phyloP scores from a whole-genome alignment of 1,140 invertebrate genomes.

The Augochlora pura region DNA sequence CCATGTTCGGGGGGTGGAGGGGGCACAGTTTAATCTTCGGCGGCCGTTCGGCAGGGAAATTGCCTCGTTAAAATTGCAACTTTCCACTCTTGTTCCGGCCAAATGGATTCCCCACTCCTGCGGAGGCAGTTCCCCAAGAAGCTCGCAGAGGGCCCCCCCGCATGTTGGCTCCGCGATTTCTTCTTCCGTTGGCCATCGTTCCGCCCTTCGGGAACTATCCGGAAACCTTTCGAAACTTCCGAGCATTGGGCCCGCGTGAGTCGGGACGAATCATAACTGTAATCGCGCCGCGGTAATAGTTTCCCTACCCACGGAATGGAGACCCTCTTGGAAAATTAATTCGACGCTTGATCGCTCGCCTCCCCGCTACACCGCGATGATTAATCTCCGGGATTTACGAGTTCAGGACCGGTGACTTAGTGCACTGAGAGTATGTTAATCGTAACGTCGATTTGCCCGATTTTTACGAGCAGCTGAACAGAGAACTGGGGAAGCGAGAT shows the following conservation, averaged over 20 bases:
- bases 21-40: neutral
- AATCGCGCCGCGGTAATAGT: neutral
- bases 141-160: neutral
- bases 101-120: neutral
- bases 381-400: neutral
- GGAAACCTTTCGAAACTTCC: neutral
- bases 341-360: neutral
- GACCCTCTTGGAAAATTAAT: neutral
- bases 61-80: conserved; percentile 4
- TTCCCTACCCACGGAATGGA: neutral
- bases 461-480: too few relatives aligned
- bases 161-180: neutral
- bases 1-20: neutral
- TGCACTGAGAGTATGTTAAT: too few relatives aligned
- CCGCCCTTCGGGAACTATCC: too few relatives aligned
- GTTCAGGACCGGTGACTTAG: too few relatives aligned
- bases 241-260: neutral
- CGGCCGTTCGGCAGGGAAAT: neutral
- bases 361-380: neutral
- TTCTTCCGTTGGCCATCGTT: neutral
- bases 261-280: neutral
- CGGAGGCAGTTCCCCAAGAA: neutral
- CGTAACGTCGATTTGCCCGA: too few relatives aligned
- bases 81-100: neutral
- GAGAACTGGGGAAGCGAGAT: too few relatives aligned